Percentiles rank a stretch among this genome's conserved stretches.
phyloP scores from a whole-genome alignment of 2,113 vertebrate genomes.

The Romanogobio albipinnatus region DNA sequence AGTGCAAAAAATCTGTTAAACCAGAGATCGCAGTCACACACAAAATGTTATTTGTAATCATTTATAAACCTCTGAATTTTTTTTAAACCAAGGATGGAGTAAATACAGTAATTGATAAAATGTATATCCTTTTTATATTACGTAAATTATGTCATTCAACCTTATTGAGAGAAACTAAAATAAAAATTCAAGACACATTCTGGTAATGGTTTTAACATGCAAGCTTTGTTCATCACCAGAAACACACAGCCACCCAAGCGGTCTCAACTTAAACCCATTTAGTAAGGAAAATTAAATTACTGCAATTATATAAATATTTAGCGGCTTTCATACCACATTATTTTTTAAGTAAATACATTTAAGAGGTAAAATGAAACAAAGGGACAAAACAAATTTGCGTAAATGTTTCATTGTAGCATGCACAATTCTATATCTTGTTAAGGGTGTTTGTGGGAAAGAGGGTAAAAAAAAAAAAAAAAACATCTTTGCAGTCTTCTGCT shows the following conservation, averaged over 20 bases:
- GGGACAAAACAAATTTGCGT: conserved; percentile 71
- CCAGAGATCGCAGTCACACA: neutral
- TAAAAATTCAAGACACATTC: conserved; percentile 70
- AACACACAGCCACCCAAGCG: conserved; percentile 78
- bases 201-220: conserved; percentile 77
- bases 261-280: conserved; percentile 79
- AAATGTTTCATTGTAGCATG: conserved; percentile 81
- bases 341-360: conserved; percentile 77
- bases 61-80: neutral
- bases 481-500: conserved; percentile 64
- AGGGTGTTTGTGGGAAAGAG: conserved; percentile 65
- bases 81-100: neutral
- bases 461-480: conserved; percentile 44
- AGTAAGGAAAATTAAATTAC: conserved; percentile 78
- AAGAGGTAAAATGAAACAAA: conserved; percentile 60
- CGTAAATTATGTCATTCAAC: neutral
- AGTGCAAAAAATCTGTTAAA: conserved; percentile 24
- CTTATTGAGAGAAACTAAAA: conserved; percentile 65
- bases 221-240: conserved; percentile 73
- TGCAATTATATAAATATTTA: conserved; percentile 76
- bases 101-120: neutral
- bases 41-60: neutral
- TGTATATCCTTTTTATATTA: neutral
- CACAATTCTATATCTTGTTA: conserved; percentile 77
- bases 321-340: conserved; percentile 44